Evolutionary conservation across 2,797 vertebrate genomes (phyloP).

Genomic region (Neosalanx taihuensis): DNA sequence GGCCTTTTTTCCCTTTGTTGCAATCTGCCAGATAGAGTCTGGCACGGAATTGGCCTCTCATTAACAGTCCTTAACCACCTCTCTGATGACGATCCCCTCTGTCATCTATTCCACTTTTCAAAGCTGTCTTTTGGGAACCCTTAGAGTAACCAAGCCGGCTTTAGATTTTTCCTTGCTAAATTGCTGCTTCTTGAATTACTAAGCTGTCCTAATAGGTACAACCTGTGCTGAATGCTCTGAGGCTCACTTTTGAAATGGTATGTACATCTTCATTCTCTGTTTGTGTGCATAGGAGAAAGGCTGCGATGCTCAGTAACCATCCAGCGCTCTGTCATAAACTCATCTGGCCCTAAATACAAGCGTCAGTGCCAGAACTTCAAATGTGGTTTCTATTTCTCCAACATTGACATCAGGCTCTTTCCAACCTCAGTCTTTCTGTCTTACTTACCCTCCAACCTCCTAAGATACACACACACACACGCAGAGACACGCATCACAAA

Average conservation of each 20-base stretch:
- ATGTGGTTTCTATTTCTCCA: conserved; percentile 83
- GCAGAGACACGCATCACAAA: not conserved
- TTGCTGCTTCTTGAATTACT: conserved; percentile 78
- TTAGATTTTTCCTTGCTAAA: conserved; percentile 64
- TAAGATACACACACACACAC: conserved; percentile 55
- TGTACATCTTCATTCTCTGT: conserved; percentile 52
- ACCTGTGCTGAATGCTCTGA: conserved; percentile 65
- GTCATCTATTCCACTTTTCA: conserved; percentile 67
- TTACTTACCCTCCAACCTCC: conserved; percentile 6
- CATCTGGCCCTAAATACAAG: conserved; percentile 65
- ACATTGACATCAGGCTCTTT: conserved; percentile 84
- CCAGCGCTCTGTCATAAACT: conserved; percentile 58
- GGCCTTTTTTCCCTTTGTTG: conserved; percentile 43
- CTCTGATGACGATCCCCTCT: conserved; percentile 58
- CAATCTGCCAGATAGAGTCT: conserved; percentile 55
- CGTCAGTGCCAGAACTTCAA: conserved; percentile 71
- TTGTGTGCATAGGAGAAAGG: conserved; percentile 46
- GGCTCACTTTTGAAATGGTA: conserved; percentile 35
- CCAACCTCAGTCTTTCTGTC: conserved; percentile 69
- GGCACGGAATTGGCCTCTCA: conserved; percentile 56
- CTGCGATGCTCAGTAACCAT: conserved; percentile 50
- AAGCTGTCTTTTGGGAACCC: conserved; percentile 66
- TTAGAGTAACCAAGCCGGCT: conserved; percentile 55
- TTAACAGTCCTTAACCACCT: conserved; percentile 64
- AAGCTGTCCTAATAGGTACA: conserved; percentile 80